A percentile compares a stretch with the other conserved stretches of the same genome.
Evolutionary conservation across 1,140 invertebrate species (phyloP).

Genomic region (Drosophila auraria): DNA sequence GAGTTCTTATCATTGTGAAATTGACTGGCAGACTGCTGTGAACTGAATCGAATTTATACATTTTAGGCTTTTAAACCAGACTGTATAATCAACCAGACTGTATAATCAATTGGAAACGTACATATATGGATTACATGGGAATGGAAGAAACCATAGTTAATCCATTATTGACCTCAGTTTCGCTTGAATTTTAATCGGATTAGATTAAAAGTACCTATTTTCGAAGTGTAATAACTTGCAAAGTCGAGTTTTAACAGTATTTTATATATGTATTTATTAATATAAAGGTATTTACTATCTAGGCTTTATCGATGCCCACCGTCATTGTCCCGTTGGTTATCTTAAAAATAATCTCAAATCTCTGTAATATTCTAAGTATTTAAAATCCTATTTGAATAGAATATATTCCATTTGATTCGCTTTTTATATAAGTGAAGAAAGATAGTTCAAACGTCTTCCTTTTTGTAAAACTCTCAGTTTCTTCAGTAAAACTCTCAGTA

Average conservation of each 20-base stretch:
- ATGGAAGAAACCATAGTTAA: neutral
- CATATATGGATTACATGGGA: neutral
- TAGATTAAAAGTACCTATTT: too few species aligned
- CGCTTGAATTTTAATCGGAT: neutral
- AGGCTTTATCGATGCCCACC: too few species aligned
- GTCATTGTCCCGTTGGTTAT: neutral
- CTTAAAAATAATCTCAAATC: neutral
- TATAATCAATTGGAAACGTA: neutral
- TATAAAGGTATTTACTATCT: neutral
- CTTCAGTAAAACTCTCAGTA: neutral
- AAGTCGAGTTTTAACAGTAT: too few species aligned
- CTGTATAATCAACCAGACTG: neutral
- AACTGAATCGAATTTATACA: neutral
- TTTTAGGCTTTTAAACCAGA: neutral
- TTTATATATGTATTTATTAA: too few species aligned
- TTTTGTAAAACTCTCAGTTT: neutral
- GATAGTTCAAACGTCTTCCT: conserved; percentile 4
- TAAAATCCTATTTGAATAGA: too few species aligned
- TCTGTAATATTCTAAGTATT: neutral
- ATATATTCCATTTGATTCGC: too few species aligned
- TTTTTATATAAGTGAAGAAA: neutral
- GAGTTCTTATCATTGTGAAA: neutral
- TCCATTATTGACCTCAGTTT: neutral
- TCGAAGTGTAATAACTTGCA: too few species aligned
- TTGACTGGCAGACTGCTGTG: neutral